phyloP scores from a whole-genome alignment of 2,888 invertebrate genomes.

The Argyresthia goedartella region DNA sequence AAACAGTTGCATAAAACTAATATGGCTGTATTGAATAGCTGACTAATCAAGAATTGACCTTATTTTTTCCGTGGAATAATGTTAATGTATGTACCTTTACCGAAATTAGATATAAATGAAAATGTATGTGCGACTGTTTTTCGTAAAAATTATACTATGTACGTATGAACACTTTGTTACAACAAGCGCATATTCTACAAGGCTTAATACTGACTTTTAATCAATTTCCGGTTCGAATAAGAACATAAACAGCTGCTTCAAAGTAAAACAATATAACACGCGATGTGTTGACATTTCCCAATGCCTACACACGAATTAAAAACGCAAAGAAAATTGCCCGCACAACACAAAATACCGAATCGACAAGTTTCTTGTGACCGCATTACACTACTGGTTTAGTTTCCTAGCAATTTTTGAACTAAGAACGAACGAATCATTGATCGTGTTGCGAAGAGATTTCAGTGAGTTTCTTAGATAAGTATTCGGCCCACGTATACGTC shows the following conservation, averaged over 20 bases:
- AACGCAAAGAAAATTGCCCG: neutral
- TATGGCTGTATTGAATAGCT: neutral
- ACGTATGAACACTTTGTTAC: no score
- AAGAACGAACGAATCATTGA: no score
- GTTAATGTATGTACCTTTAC: no score
- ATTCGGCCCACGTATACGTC: constrained; percentile 24
- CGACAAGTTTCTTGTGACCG: no score
- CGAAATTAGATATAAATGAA: no score
- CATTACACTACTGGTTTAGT: no score
- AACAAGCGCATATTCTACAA: no score
- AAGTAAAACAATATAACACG: neutral
- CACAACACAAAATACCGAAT: neutral
- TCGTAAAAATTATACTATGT: no score
- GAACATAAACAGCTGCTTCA: neutral
- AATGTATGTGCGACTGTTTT: no score
- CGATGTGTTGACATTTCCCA: neutral
- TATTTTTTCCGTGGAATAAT: neutral
- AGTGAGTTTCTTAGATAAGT: constrained; percentile 1
- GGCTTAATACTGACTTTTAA: neutral
- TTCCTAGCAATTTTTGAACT: no score
- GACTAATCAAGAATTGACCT: neutral
- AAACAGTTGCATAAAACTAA: neutral
- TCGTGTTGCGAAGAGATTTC: no score
- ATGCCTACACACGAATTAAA: neutral
- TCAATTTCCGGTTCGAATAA: neutral